phyloP scores from a whole-genome alignment of 2,888 invertebrate species.

The Conistra vaccinii region DNA sequence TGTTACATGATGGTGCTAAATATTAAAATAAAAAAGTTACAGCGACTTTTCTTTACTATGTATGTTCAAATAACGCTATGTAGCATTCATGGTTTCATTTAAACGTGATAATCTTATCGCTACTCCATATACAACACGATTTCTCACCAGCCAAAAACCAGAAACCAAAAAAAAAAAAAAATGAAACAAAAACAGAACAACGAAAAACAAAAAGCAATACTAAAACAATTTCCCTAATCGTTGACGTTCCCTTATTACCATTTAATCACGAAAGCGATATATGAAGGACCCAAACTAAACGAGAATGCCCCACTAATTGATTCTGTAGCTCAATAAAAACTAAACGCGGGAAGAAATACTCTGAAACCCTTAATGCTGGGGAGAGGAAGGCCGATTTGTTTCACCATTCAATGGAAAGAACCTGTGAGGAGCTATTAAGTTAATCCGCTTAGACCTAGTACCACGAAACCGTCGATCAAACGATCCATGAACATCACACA shows the following conservation, averaged over 20 bases:
- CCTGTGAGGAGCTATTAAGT: conserved; percentile 84
- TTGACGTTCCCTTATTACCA: conserved; percentile 35
- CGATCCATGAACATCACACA: fast-evolving
- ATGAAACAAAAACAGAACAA: not conserved
- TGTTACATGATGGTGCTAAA: too few species aligned
- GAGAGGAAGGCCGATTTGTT: conserved; percentile 80
- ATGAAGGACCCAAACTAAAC: conserved; percentile 48
- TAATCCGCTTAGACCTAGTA: conserved; percentile 72
- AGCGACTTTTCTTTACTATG: too few species aligned
- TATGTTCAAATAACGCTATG: not conserved
- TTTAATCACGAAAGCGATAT: conserved; percentile 57
- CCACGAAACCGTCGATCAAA: conserved; percentile 4
- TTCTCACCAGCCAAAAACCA: not conserved
- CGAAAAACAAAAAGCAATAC: conserved; percentile 18
- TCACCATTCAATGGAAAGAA: conserved; percentile 84
- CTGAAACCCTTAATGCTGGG: conserved; percentile 73
- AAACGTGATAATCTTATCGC: not conserved
- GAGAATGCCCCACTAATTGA: conserved; percentile 69
- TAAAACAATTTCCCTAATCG: conserved; percentile 27
- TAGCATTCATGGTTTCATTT: not conserved
- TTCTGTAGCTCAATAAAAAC: conserved; percentile 65
- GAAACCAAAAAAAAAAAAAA: not conserved
- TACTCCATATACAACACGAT: not conserved
- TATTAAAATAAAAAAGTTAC: too few species aligned
- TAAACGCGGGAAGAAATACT: conserved; percentile 68